phyloP scores from a whole-genome alignment of 2,888 invertebrate genomes.

The Cotesia congregata region DNA sequence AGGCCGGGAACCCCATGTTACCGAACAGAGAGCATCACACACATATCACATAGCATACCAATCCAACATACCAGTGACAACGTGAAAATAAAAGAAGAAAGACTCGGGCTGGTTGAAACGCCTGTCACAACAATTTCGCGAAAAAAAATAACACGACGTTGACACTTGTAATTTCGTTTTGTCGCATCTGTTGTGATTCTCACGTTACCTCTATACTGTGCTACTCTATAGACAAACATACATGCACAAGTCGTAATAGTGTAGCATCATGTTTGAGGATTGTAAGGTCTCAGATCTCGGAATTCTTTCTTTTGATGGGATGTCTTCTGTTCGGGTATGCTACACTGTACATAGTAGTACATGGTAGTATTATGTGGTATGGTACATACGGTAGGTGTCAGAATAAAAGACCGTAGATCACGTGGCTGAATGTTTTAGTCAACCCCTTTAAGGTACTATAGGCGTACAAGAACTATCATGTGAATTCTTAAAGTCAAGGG shows the following conservation, averaged over 20 bases:
- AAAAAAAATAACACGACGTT: constrained; percentile 56
- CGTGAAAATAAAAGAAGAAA: constrained; percentile 26
- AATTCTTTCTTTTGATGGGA: constrained; percentile 7
- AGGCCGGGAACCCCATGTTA: constrained; percentile 40
- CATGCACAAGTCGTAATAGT: not conserved
- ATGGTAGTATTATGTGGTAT: no score
- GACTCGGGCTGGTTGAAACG: constrained; percentile 52
- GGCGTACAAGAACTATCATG: not conserved
- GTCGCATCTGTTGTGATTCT: constrained; percentile 66
- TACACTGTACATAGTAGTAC: no score
- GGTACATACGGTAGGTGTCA: not conserved
- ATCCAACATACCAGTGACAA: constrained; percentile 29
- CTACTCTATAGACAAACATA: not conserved
- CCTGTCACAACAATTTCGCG: constrained; percentile 65
- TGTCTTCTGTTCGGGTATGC: not conserved
- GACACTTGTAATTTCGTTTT: constrained; percentile 65
- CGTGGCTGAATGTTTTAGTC: not conserved
- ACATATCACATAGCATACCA: constrained; percentile 41
- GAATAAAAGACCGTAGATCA: not conserved
- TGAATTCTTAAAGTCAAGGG: not conserved
- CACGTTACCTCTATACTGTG: constrained; percentile 57
- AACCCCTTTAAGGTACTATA: not conserved
- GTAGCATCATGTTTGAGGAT: not conserved
- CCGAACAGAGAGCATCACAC: constrained; percentile 34
- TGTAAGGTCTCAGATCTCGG: constrained; percentile 27